These are phyloP conservation scores for Anguilla japonica DNA, from an alignment of 2,113 vertebrate species.

Conservation along the genomic window DNA sequence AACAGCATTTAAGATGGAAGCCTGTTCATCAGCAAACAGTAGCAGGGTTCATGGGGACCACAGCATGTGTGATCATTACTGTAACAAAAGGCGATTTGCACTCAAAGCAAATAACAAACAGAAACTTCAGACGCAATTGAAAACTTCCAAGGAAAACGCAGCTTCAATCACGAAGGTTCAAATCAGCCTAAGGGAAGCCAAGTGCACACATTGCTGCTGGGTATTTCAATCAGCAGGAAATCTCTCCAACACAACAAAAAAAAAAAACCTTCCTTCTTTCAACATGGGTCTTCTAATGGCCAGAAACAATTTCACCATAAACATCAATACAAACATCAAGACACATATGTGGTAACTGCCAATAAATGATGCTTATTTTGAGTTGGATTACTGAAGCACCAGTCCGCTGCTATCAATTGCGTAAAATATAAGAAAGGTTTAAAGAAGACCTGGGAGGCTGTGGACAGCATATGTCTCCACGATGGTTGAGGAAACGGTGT, in stretches of 20 bases:
- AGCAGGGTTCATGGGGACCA: neutral
- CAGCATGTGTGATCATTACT: neutral
- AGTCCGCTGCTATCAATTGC: neutral
- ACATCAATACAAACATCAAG: neutral
- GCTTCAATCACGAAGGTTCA: neutral
- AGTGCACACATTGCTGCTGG: no score
- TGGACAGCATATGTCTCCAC: neutral
- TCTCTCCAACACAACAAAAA: no score
- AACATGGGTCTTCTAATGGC: no score
- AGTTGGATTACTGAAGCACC: neutral
- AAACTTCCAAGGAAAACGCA: neutral
- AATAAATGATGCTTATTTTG: neutral
- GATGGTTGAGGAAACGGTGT: neutral
- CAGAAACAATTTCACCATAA: no score
- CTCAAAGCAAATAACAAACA: neutral
- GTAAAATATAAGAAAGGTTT: neutral
- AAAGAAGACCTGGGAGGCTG: neutral
- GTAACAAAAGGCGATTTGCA: neutral
- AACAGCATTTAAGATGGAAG: neutral
- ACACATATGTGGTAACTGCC: neutral
- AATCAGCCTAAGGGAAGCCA: neutral
- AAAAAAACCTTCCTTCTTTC: no score
- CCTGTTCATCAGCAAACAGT: neutral
- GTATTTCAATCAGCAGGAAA: no score
- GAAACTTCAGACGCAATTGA: neutral